Conservation (phyloP, 2,797 vertebrate species). For the Phoebastria nigripes region DNA sequence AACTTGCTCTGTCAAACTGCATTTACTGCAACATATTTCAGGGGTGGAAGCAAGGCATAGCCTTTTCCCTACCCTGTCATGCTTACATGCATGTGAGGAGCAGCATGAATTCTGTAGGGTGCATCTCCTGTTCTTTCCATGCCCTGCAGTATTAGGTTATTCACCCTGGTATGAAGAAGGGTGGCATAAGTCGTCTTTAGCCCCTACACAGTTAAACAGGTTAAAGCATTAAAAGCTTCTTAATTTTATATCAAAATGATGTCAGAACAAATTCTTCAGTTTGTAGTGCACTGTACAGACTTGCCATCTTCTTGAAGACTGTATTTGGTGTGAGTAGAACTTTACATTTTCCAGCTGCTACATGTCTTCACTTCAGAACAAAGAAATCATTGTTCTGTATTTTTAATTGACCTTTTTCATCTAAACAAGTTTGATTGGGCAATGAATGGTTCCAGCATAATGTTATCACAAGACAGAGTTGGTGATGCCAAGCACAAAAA, state of each 20-base stretch:
- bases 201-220: neutral
- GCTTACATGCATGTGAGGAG: neutral
- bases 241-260: neutral
- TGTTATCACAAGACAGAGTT: slow-evolving; percentile 5
- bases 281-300: neutral
- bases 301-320: neutral
- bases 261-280: neutral
- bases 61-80: neutral
- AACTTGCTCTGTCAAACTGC: neutral
- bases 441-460: slow-evolving; percentile 12
- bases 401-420: slow-evolving; percentile 36
- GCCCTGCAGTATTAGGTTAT: neutral
- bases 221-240: neutral
- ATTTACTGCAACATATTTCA: neutral
- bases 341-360: neutral
- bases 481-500: slow-evolving; percentile 52
- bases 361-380: neutral
- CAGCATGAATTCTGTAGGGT: neutral
- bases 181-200: neutral
- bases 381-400: neutral
- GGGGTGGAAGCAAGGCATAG: neutral
- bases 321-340: neutral
- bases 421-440: slow-evolving; percentile 5
- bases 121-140: neutral
- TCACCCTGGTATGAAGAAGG: accelerated